Conservation (phyloP, 2,113 vertebrate species). For the Axis porcinus region DNA sequence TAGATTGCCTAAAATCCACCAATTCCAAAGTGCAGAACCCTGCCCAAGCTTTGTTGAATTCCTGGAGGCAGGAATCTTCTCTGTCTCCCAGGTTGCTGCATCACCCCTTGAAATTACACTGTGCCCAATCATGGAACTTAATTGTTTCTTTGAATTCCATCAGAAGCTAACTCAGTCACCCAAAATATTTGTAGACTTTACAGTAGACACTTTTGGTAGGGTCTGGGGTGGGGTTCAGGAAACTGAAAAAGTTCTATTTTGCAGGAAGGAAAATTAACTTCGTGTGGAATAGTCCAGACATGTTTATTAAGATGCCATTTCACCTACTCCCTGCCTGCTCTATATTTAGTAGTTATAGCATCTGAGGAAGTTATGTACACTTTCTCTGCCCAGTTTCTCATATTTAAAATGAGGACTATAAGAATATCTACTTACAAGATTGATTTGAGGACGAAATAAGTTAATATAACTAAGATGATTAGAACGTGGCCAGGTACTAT, state of each 20-base stretch:
- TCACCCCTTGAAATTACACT: not conserved
- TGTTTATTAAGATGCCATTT: not conserved
- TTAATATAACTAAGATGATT: not conserved
- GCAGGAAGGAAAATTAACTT: not conserved
- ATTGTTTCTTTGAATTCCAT: not conserved
- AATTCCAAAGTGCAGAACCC: not conserved
- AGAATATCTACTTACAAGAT: not conserved
- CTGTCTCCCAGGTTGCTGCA: not conserved
- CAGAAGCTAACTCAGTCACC: not conserved
- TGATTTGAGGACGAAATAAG: not conserved
- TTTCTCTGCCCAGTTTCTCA: not conserved
- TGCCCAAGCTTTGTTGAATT: not conserved
- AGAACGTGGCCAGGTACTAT: not conserved
- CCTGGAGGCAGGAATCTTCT: not conserved
- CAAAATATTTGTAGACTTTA: not conserved
- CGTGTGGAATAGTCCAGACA: not conserved
- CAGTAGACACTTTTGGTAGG: not conserved
- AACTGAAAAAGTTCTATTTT: not conserved
- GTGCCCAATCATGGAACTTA: not conserved
- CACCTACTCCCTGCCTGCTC: not conserved
- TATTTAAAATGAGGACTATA: not conserved
- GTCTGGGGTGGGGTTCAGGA: not conserved
- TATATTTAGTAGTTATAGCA: not conserved
- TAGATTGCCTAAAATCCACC: not conserved
- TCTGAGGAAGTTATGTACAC: not conserved